These are phyloP conservation scores for Echinops telfairi DNA, from an alignment of 2,113 vertebrate species.

Conservation along the genomic window DNA sequence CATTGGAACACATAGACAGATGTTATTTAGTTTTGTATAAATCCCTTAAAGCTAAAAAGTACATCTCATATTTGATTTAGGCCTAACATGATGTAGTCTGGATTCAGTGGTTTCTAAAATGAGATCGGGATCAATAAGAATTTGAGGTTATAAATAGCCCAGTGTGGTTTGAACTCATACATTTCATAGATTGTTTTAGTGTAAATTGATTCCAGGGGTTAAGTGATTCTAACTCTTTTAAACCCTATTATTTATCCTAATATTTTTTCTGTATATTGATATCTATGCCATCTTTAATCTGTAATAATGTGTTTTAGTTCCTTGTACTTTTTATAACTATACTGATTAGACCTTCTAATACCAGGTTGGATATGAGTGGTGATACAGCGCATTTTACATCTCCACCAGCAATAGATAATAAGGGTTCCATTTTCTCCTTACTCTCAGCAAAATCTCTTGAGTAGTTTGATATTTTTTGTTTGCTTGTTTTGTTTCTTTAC, in stretches of 20 bases:
- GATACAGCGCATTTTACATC: background rate
- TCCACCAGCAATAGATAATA: background rate
- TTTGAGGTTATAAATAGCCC: constrained; percentile 76
- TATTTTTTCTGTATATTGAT: background rate
- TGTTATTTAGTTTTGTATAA: constrained; percentile 70
- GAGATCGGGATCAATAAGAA: constrained; percentile 56
- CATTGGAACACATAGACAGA: constrained; percentile 49
- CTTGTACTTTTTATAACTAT: background rate
- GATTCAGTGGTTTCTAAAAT: constrained; percentile 68
- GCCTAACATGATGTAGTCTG: constrained; percentile 33
- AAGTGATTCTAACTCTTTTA: constrained; percentile 20
- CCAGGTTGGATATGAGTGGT: too few species aligned
- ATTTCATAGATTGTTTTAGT: constrained; percentile 63
- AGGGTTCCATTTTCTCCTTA: background rate
- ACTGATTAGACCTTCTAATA: too few species aligned
- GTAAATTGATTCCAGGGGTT: constrained; percentile 61
- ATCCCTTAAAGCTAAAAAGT: constrained; percentile 72
- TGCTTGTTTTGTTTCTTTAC: background rate
- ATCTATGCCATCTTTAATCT: background rate
- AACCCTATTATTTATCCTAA: constrained; percentile 40
- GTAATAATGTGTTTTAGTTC: background rate
- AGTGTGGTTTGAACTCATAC: constrained; percentile 55
- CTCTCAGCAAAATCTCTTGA: background rate
- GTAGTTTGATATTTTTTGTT: background rate
- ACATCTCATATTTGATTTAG: constrained; percentile 55